Base-by-base conservation (phyloP, 1,140 invertebrate species). In the Drosophila kurseongensis region DNA sequence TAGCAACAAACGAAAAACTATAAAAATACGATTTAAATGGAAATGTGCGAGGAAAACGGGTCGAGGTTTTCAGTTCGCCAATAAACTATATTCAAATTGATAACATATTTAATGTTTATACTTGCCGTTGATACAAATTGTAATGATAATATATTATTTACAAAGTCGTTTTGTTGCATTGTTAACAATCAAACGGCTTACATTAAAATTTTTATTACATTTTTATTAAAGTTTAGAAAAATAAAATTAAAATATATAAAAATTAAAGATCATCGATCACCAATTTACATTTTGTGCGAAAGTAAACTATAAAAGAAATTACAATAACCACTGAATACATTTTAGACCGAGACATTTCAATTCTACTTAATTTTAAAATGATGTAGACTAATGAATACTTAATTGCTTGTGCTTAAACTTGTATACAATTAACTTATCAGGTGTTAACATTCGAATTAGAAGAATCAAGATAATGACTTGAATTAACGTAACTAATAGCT, bases 401-500 rank as follows among this genome's bases (percentile, higher is more conserved):
- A 61, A 66, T 60, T 66, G 56, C 48, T 32, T 32, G 8, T 60
- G 56, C 58, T 32, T 62, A 6, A 48, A 50, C 44, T 40, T 32
- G 40, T 44, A 16, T 23, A 14, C 23, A 12, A 36, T n/a, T 10
- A 45, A 35, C 27, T 42, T 18, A 65, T 65, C 36, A 32, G 35
- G 56, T 66, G 56, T 38, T 48, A 66, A 42, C 45, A 67, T 12
- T 36, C 45, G 35, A 67, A 18, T 63, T 63, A 63, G 45, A 1
- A 50, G 58, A 50, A 35, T 42, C 44, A 3, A 63, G 59, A 50
- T 67, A 67, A 67, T 67, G 36, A 42, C 8, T 51, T 27, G 29
- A 63, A 65, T 52, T 68, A 68, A 66, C 44, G 44, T 48, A 35
- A 52, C 59, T 67, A 68, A 68, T 44, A n/a, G 47, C 1, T 65